Percentiles rank a stretch among this genome's conserved stretches.
These are phyloP conservation scores for Drosophila sulfurigaster DNA, from an alignment of 1,140 invertebrate genomes.

Conservation along the genomic window DNA sequence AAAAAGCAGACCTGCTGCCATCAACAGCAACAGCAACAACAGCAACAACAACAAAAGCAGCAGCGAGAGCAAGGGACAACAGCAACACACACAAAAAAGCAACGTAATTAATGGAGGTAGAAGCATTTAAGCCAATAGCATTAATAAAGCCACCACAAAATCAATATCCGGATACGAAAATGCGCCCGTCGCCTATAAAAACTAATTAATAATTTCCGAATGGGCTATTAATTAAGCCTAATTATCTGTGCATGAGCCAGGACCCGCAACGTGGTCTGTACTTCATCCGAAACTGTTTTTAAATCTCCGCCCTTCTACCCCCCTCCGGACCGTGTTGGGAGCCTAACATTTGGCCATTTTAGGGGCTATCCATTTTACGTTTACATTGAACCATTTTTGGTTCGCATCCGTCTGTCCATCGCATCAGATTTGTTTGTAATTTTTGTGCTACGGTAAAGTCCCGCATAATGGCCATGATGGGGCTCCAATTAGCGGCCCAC, in stretches of 20 bases:
- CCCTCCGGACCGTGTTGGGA: not conserved
- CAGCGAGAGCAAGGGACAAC: not conserved
- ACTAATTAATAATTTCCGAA: slow-evolving; percentile 85
- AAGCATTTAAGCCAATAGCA: slow-evolving; percentile 85
- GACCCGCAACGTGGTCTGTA: slow-evolving; percentile 75
- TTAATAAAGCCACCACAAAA: slow-evolving; percentile 85
- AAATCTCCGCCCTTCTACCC: not conserved
- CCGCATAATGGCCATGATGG: slow-evolving; percentile 64
- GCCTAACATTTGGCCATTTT: slow-evolving; percentile 36
- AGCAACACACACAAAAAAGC: slow-evolving; percentile 75
- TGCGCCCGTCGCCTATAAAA: slow-evolving; percentile 84
- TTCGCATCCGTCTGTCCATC: not conserved
- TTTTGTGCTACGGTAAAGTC: slow-evolving; percentile 42
- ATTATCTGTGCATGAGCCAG: slow-evolving; percentile 83
- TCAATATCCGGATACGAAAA: slow-evolving; percentile 85
- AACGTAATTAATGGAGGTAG: slow-evolving; percentile 84
- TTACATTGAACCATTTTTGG: slow-evolving; percentile 25
- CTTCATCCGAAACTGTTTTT: slow-evolving; percentile 31
- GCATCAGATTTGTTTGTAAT: slow-evolving; percentile 60
- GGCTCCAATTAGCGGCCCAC: slow-evolving; percentile 60
- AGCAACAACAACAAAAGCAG: slow-evolving; percentile 25
- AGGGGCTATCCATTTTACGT: slow-evolving; percentile 12
- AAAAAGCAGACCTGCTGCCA: slow-evolving; percentile 37
- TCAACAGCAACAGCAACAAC: slow-evolving; percentile 28
- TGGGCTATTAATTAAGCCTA: slow-evolving; percentile 85